Percentiles rank a stretch among this genome's conserved stretches.
Conservation (phyloP, 2,113 vertebrate genomes). For the Plecotus auritus region DNA sequence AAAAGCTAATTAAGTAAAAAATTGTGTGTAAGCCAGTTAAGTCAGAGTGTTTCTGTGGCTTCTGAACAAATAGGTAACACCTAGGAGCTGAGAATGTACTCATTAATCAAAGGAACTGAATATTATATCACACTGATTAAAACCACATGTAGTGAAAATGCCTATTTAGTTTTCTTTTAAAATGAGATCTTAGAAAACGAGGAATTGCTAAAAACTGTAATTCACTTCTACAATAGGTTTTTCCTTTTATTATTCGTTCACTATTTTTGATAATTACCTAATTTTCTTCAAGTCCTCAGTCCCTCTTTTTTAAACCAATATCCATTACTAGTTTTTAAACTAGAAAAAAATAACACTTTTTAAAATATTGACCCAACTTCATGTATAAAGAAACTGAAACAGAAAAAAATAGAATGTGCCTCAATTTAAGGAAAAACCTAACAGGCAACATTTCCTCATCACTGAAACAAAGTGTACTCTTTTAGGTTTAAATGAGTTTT, state of each 20-base stretch:
- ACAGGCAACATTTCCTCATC: background rate
- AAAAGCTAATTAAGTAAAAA: slow-evolving; percentile 82
- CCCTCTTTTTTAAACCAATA: background rate
- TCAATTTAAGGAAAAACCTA: background rate
- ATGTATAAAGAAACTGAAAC: background rate
- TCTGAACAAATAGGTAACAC: slow-evolving; percentile 74
- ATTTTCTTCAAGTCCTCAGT: background rate
- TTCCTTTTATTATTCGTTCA: slow-evolving; percentile 29
- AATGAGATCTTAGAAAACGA: slow-evolving; percentile 49
- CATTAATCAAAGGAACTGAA: slow-evolving; percentile 70
- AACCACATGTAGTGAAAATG: slow-evolving; percentile 61
- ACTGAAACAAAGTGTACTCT: background rate
- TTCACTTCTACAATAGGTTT: slow-evolving; percentile 13
- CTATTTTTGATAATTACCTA: slow-evolving; percentile 36
- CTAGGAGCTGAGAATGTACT: slow-evolving; percentile 64
- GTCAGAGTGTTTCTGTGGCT: slow-evolving; percentile 70
- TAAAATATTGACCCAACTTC: background rate
- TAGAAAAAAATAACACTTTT: background rate
- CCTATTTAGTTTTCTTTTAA: slow-evolving; percentile 40
- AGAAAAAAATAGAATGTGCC: background rate
- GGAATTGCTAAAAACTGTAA: slow-evolving; percentile 31
- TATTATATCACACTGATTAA: slow-evolving; percentile 65
- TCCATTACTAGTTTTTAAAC: background rate
- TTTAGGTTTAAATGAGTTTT: background rate
- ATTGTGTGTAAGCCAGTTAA: slow-evolving; percentile 78